Conservation (phyloP, 2,888 invertebrate species). For the Cheilosia variabilis region DNA sequence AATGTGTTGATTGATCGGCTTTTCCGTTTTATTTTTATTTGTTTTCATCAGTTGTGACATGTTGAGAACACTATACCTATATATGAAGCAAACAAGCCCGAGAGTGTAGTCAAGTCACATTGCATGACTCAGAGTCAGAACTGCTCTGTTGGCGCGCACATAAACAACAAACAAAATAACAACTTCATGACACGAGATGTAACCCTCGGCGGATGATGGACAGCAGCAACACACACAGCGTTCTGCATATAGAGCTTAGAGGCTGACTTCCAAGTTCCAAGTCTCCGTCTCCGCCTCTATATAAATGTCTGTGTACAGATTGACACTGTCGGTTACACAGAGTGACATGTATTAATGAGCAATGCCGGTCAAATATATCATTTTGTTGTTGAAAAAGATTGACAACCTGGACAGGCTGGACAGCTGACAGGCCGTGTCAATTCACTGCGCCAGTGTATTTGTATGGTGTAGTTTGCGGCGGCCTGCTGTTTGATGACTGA, state of each 20-base stretch:
- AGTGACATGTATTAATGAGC: constrained; percentile 74
- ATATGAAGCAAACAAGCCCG: background rate
- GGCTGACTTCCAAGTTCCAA: constrained; percentile 62
- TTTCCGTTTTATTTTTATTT: constrained; percentile 41
- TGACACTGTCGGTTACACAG: constrained; percentile 69
- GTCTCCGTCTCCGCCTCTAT: constrained; percentile 17
- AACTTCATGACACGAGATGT: constrained; percentile 71
- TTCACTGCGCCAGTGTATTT: constrained; percentile 53
- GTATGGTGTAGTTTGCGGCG: constrained; percentile 34
- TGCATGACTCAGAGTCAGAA: constrained; percentile 50
- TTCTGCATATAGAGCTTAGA: constrained; percentile 24
- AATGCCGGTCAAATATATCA: constrained; percentile 73
- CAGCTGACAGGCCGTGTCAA: constrained; percentile 70
- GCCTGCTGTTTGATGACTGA: constrained; percentile 57
- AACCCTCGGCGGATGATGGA: constrained; percentile 66
- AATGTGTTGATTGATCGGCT: constrained; percentile 68
- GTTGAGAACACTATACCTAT: constrained; percentile 53
- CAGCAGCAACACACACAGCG: constrained; percentile 49
- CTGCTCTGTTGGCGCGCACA: constrained; percentile 35
- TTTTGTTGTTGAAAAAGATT: constrained; percentile 70
- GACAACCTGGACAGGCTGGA: constrained; percentile 70
- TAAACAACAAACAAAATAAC: constrained; percentile 28
- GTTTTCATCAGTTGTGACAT: constrained; percentile 70
- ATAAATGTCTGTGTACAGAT: constrained; percentile 32
- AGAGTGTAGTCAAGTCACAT: constrained; percentile 48